These are phyloP conservation scores for Trachurus trachurus DNA, from an alignment of 2,797 vertebrate species.

Conservation along the genomic window DNA sequence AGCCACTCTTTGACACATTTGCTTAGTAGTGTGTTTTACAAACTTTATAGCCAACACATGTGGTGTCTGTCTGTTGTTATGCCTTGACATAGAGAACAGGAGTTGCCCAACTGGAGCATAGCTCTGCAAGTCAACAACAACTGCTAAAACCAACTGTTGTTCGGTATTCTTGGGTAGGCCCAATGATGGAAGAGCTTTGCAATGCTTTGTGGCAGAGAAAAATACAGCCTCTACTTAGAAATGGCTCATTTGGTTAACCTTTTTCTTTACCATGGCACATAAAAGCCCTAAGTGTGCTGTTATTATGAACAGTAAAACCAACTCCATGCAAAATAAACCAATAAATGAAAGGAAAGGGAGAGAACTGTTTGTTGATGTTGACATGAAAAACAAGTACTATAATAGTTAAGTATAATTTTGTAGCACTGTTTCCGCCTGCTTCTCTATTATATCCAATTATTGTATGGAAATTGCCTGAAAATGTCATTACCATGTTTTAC, in stretches of 20 bases:
- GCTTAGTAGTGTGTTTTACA: conserved; percentile 71
- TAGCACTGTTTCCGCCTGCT: conserved; percentile 27
- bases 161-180: conserved; percentile 67
- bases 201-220: conserved; percentile 79
- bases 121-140: conserved; percentile 82
- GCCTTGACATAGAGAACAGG: conserved; percentile 71
- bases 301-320: conserved; percentile 67
- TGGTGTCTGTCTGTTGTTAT: conserved; percentile 64
- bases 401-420: conserved; percentile 6
- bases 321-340: conserved; percentile 65
- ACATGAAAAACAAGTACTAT: conserved; percentile 38
- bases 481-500: conserved; percentile 28
- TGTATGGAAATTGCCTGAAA: conserved; percentile 21
- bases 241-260: conserved; percentile 71
- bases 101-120: conserved; percentile 80
- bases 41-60: conserved; percentile 79
- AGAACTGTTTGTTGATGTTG: conserved; percentile 35
- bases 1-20: conserved; percentile 73
- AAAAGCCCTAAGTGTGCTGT: conserved; percentile 66
- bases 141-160: conserved; percentile 84
- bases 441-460: conserved; percentile 17
- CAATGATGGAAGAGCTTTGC: conserved; percentile 77
- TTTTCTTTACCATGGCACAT: conserved; percentile 62
- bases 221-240: conserved; percentile 68
- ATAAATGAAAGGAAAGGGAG: conserved; percentile 49